Percentiles rank a stretch among this genome's conserved stretches.
These are phyloP conservation scores for Ypsolopha sequella DNA, from an alignment of 2,888 invertebrate genomes.

Conservation along the genomic window DNA sequence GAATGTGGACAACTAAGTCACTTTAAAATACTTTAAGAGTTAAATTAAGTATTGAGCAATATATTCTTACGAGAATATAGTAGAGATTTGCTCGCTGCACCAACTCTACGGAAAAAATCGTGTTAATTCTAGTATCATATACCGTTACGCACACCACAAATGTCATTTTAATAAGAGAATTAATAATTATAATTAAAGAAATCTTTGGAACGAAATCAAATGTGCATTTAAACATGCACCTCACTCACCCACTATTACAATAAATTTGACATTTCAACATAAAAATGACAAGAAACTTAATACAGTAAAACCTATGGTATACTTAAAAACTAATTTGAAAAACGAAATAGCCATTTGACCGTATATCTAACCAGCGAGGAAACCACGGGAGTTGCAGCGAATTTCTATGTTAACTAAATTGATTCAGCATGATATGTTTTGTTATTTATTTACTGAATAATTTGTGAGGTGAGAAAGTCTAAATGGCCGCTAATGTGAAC, in stretches of 20 bases:
- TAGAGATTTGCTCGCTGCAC: conserved; percentile 70
- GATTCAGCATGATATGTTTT: conserved; percentile 66
- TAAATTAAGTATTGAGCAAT: conserved; percentile 61
- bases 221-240: conserved; percentile 64
- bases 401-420: conserved; percentile 42
- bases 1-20: conserved; percentile 56
- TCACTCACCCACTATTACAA: conserved; percentile 52
- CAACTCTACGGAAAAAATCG: conserved; percentile 60
- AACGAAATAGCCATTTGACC: conserved; percentile 57
- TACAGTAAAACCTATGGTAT: conserved; percentile 41
- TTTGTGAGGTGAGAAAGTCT: conserved; percentile 53
- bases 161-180: conserved; percentile 56
- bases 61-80: conserved; percentile 65
- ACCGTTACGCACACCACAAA: conserved; percentile 67
- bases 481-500: conserved; percentile 56
- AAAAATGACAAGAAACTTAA: conserved; percentile 58
- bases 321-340: conserved; percentile 61
- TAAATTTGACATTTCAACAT: conserved; percentile 52
- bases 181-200: conserved; percentile 48
- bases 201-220: conserved; percentile 68
- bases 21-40: conserved; percentile 65
- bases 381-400: conserved; percentile 44
- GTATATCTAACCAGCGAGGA: conserved; percentile 35
- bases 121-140: conserved; percentile 58
- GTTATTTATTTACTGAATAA: conserved; percentile 54